Evolutionary conservation across 2,888 invertebrate species (phyloP).

Genomic region (Cheiracanthium punctorium): DNA sequence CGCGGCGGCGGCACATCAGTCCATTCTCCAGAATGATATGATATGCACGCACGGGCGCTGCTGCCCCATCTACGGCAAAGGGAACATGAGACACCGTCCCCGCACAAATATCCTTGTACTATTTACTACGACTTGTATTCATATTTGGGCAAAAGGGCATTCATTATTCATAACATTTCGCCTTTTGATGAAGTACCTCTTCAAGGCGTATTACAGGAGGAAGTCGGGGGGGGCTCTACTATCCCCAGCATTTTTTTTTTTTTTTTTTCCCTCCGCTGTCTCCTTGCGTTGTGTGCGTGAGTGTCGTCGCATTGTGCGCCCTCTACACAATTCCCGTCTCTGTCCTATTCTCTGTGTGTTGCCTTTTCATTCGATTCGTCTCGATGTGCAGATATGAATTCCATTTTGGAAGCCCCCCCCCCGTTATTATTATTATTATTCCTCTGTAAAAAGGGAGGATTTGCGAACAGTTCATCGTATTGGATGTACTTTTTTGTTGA

Average conservation of each 20-base stretch:
- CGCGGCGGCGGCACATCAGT: too few species aligned
- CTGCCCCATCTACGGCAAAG: too few species aligned
- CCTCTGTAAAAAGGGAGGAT: background rate
- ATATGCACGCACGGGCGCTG: too few species aligned
- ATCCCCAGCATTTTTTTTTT: too few species aligned
- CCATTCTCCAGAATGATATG: too few species aligned
- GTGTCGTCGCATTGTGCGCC: conserved; percentile 2
- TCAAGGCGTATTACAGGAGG: background rate
- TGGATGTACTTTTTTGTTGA: background rate
- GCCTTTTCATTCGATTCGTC: conserved; percentile 14
- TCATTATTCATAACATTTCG: conserved; percentile 8
- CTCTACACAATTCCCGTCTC: background rate
- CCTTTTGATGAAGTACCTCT: conserved; percentile 13
- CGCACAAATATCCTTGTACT: background rate
- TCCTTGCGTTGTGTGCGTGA: background rate
- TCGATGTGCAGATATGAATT: conserved; percentile 6
- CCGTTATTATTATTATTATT: too few species aligned
- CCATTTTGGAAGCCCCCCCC: background rate
- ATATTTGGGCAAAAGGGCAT: background rate
- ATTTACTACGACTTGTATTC: background rate
- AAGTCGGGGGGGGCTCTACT: background rate
- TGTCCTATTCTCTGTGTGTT: background rate
- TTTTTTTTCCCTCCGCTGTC: too few species aligned
- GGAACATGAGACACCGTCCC: background rate
- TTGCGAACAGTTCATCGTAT: background rate